phyloP scores from a whole-genome alignment of 2,888 invertebrate genomes.

The Aricia artaxerxes region DNA sequence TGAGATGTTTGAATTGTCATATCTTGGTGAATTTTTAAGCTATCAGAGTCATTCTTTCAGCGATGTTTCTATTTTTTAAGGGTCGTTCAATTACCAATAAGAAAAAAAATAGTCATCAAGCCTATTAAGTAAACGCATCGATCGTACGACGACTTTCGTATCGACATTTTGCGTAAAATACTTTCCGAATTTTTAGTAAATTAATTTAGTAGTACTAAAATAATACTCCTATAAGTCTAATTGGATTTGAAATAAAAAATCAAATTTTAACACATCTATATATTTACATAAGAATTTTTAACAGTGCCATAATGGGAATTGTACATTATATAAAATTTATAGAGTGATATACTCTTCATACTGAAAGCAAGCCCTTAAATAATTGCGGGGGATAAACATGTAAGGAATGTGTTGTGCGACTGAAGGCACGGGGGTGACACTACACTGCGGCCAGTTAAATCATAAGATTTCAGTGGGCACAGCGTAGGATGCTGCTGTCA shows the following conservation, averaged over 20 bases:
- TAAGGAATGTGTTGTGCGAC: slow-evolving; percentile 53
- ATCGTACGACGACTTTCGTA: too few species aligned
- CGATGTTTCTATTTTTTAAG: too few species aligned
- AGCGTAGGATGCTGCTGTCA: slow-evolving; percentile 75
- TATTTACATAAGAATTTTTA: slow-evolving; percentile 78
- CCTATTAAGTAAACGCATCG: too few species aligned
- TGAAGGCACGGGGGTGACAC: slow-evolving; percentile 57
- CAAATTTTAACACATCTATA: slow-evolving; percentile 76
- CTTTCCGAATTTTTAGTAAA: neutral
- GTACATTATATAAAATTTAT: slow-evolving; percentile 56
- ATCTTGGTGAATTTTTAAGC: too few species aligned
- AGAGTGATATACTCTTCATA: slow-evolving; percentile 60
- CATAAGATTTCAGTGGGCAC: slow-evolving; percentile 66
- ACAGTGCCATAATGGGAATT: slow-evolving; percentile 74
- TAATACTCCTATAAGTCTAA: neutral
- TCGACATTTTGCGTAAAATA: neutral
- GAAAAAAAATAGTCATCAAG: too few species aligned
- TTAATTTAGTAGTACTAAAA: neutral
- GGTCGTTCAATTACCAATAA: too few species aligned
- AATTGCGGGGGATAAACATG: slow-evolving; percentile 62
- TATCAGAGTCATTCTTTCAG: too few species aligned
- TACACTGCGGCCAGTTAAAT: slow-evolving; percentile 73
- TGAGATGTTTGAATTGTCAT: too few species aligned
- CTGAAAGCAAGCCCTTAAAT: slow-evolving; percentile 63
- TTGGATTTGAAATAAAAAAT: slow-evolving; percentile 57